Evolutionary conservation across 1,140 invertebrate genomes (phyloP), one percentile per base, ranked within the genome.

Genomic region (Microvelia longipes): DNA sequence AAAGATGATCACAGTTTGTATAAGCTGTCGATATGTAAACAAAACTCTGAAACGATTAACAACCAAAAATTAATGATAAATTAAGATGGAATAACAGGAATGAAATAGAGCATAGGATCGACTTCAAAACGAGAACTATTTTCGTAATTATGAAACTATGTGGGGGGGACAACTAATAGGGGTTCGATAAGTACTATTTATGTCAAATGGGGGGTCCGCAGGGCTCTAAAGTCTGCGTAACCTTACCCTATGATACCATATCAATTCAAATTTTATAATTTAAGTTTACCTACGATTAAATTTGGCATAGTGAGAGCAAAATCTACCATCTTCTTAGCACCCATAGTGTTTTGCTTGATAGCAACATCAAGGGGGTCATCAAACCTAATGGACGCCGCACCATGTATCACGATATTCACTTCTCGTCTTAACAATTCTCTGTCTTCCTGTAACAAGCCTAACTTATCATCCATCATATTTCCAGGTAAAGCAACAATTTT

Each of bases 321-420:
- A 27, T 79, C 74, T 11, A 91, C 74, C 28, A 89, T 76, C 27
- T 86, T 83, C 68, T 84, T 81, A 0, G 87, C 85, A 1, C 85
- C 86, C 69, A 84, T 79, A 15, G 90, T 86, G 73, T 91, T 91
- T 65, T 87, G 87, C 11, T 82, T 79, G 0, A 89, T 79, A 0
- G 88, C 88, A 0, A 83, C 78, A 71, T 83, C 82, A 5, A 90
- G 76, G 30, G 86, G 84, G 74, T 90, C 88, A 75, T 90, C 86
- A 71, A 89, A 89, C 73, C 84, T 82, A 0, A 89, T 85, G 0
- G 87, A 88, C 0, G 88, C 88, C 0, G 87, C 87, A 0, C 82
- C 83, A 71, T 90, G 87, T 77, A 89, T 86, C n/a, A 88, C 83
- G 61, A 87, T 80, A 67, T 85, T 85, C 2, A 93, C 85, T 78